A percentile compares a stretch with the other conserved stretches of the same genome.
Conservation (phyloP, 2,113 vertebrate species). For the Microtus oregoni region DNA sequence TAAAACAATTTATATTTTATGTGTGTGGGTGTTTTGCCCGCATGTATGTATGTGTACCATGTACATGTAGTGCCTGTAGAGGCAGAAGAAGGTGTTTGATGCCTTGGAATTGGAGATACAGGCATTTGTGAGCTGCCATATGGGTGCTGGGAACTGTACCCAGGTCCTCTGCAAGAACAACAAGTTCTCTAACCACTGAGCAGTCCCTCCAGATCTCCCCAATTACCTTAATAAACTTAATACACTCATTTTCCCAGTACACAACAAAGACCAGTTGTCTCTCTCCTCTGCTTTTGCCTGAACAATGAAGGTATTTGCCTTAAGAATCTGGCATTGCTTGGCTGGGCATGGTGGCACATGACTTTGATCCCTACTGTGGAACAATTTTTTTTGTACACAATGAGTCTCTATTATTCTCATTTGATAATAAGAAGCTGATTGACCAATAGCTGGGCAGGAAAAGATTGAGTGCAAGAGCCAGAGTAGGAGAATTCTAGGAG, state of each 20-base stretch:
- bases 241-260: background rate
- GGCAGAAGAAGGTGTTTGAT: background rate
- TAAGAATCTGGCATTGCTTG: background rate
- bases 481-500: no score
- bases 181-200: background rate
- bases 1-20: no score
- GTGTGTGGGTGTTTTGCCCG: background rate
- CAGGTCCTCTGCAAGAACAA: background rate
- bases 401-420: no score
- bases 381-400: no score
- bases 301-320: background rate
- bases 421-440: no score
- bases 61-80: background rate
- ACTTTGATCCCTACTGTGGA: background rate
- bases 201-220: background rate
- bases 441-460: no score
- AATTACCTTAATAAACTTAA: background rate
- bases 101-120: no score
- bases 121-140: no score
- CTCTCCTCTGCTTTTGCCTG: background rate
- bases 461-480: no score
- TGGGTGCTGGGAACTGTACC: background rate
- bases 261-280: background rate
- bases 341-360: background rate
- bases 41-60: no score